Percentiles rank a stretch among this genome's conserved stretches.
Conservation (phyloP, 2,113 vertebrate species). For the Cheirogaleus medius region DNA sequence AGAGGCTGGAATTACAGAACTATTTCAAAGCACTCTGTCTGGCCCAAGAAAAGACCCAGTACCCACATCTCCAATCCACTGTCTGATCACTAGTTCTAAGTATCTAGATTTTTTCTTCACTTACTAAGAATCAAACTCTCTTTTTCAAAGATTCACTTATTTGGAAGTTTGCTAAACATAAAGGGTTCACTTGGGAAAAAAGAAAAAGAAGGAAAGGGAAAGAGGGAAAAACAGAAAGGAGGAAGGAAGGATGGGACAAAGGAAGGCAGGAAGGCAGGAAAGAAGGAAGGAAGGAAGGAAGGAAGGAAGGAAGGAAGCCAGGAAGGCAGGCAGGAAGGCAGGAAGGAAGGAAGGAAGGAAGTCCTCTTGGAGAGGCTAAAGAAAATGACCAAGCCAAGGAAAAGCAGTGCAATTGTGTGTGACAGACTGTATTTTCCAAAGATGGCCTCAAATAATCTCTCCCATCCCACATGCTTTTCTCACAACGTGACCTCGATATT, state of each 20-base stretch:
- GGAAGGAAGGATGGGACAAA: neutral
- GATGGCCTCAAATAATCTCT: neutral
- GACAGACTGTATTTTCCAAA: neutral
- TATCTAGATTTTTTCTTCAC: neutral
- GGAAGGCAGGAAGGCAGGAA: neutral
- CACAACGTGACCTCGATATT: neutral
- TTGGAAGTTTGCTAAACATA: neutral
- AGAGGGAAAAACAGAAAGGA: neutral
- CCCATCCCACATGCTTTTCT: neutral
- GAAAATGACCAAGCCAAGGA: neutral
- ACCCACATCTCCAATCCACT: neutral
- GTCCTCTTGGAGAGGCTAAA: neutral
- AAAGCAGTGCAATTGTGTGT: neutral
- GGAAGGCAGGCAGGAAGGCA: neutral
- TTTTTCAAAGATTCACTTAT: slow-evolving; percentile 3
- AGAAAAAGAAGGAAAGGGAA: neutral
- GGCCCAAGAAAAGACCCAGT: neutral
- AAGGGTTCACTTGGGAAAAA: neutral
- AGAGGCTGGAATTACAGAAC: slow-evolving; percentile 1
- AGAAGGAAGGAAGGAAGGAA: neutral
- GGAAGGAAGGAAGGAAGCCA: neutral
- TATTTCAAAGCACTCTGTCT: neutral
- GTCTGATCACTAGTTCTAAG: neutral
- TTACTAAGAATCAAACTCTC: neutral
- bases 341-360: neutral